Conservation (phyloP, 2,797 vertebrate genomes). For the Pyrocephalus nanus region DNA sequence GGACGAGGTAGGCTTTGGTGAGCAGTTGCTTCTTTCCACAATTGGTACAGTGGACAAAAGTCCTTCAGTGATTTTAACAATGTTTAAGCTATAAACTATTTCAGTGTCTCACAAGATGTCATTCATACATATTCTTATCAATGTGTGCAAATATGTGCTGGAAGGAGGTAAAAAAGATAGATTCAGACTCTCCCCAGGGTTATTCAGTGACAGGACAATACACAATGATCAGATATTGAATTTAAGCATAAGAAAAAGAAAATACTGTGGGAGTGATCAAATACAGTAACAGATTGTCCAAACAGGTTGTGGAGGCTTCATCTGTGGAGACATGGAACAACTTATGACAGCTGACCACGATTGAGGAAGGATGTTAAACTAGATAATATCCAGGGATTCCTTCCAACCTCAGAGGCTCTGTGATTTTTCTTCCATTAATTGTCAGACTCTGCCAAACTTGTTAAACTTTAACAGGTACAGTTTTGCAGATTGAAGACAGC, state of each 20-base stretch:
- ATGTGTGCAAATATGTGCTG: background rate
- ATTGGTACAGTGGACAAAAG: background rate
- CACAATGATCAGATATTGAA: background rate
- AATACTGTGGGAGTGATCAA: background rate
- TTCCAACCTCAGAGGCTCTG: background rate
- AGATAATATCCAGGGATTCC: background rate
- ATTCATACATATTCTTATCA: background rate
- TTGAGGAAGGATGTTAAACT: background rate
- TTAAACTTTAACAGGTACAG: background rate
- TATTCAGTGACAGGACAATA: background rate
- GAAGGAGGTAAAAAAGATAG: background rate
- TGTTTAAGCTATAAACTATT: background rate
- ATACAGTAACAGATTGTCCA: background rate
- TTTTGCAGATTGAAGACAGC: background rate
- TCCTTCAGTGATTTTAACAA: background rate
- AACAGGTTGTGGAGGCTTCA: background rate
- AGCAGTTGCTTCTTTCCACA: background rate
- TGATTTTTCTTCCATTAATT: background rate
- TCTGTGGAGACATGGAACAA: background rate
- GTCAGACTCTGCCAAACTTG: background rate
- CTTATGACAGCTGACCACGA: background rate
- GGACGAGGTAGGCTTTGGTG: background rate
- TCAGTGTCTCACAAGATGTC: background rate
- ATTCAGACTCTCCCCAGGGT: no score
- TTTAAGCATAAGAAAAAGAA: background rate